Evolutionary conservation across 2,888 invertebrate species (phyloP), one percentile per base, ranked within the genome.

Genomic region (Agrilus biguttatus): DNA sequence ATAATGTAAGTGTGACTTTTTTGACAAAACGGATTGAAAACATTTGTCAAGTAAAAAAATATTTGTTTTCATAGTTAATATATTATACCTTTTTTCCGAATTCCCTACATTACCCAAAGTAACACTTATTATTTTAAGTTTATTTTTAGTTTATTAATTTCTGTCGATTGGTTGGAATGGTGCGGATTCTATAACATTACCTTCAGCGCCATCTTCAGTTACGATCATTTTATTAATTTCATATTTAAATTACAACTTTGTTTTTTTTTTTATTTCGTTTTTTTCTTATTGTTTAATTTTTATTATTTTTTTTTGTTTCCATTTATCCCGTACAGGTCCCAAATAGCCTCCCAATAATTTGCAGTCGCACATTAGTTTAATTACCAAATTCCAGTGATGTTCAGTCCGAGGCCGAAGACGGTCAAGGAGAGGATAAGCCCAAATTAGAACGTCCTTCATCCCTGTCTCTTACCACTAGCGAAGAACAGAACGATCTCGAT

Each of bases 381-480:
- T 51, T 53, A 47, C 54, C 56, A 57, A 56, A 60, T 62, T 62
- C 58, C 57, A 61, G 62, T 59, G 59, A 57, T 43, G 34, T 14
- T 43, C n/a, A 47, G 36, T 43, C 51, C 40, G 43, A 54, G 51
- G 42, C 52, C 44, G 38, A 40, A n/a, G 43, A 43, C 13, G 41
- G 44, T 13, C 36, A 43, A 14, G 37, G 39, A 32, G 43, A 34
- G 28, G 44, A 46, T 28, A 53, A 56, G 39, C 58, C 59, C 45
- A 64, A 63, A 59, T 55, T 63, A 49, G 63, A 65, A 53, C 67
- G 68, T 56, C 70, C 69, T 55, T 67, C 65, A 59, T 69, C 71
- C 58, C 67, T 73, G 57, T 68, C 70, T 57, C 68, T 66, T 55
- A 65, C 63, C 62, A 65, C 66, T 58, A 68, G 65, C 63, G 68